A percentile compares a stretch with the other conserved stretches of the same genome.
phyloP scores from a whole-genome alignment of 2,888 invertebrate genomes.

The Dolomedes plantarius region DNA sequence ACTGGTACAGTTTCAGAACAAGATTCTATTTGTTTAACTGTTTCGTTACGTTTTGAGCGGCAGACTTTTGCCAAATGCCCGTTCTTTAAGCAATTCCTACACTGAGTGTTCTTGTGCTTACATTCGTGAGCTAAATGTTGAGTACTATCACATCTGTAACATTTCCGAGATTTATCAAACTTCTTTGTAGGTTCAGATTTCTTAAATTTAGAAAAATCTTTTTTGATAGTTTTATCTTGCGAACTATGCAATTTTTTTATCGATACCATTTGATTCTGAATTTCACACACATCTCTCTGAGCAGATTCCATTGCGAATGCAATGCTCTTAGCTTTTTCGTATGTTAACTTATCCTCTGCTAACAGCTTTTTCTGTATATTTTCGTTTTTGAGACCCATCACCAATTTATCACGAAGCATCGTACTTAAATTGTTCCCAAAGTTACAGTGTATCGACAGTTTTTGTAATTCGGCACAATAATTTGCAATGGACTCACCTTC shows the following conservation, averaged over 20 bases:
- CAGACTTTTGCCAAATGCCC: constrained; percentile 18
- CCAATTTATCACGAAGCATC: constrained; percentile 54
- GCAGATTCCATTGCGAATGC: constrained; percentile 54
- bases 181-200: constrained; percentile 46
- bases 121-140: constrained; percentile 53
- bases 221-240: constrained; percentile 41
- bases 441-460: constrained; percentile 48
- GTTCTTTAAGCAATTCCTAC: constrained; percentile 18
- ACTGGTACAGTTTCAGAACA: too few species aligned
- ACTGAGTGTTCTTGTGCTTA: constrained; percentile 42
- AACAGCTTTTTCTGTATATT: constrained; percentile 55
- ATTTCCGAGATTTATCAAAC: constrained; percentile 52
- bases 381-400: constrained; percentile 51
- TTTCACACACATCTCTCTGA: constrained; percentile 53
- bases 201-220: constrained; percentile 51
- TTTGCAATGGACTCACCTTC: constrained; percentile 50
- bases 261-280: constrained; percentile 51
- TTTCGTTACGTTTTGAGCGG: constrained; percentile 12
- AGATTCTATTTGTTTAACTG: too few species aligned
- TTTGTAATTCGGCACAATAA: constrained; percentile 52
- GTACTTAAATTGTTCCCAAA: constrained; percentile 48
- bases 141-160: constrained; percentile 55
- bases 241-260: constrained; percentile 33
- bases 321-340: constrained; percentile 53
- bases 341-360: constrained; percentile 53